A percentile compares a stretch with the other conserved stretches of the same genome.
These are phyloP conservation scores for Thaumatotibia leucotreta DNA, from an alignment of 1,140 invertebrate species.

Conservation along the genomic window DNA sequence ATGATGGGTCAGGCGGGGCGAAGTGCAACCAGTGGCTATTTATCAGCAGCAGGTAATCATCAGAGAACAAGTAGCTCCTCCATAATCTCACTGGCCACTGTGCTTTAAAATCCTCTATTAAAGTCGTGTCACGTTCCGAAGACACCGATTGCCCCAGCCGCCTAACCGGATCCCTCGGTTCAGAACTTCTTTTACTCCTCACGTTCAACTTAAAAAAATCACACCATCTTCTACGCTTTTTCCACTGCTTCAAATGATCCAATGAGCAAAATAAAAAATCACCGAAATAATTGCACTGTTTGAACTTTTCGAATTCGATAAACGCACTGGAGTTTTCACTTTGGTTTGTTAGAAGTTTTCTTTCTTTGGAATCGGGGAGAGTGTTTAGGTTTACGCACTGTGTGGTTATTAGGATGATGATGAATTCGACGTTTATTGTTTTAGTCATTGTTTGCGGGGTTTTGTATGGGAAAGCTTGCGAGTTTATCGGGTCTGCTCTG, in stretches of 20 bases:
- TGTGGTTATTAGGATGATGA: constrained; percentile 38
- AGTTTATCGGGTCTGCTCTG: neutral
- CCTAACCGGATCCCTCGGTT: neutral
- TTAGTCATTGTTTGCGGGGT: constrained; percentile 32
- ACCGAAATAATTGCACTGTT: constrained; percentile 32
- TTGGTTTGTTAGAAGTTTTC: constrained; percentile 12
- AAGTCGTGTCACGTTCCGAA: neutral
- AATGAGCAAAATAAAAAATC: constrained; percentile 31
- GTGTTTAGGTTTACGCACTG: constrained; percentile 37
- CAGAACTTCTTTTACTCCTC: constrained; percentile 16
- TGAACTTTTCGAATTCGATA: constrained; percentile 21
- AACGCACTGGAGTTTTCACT: constrained; percentile 24
- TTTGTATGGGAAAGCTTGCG: constrained; percentile 9
- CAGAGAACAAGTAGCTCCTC: constrained; percentile 71
- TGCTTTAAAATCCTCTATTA: constrained; percentile 44
- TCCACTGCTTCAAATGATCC: constrained; percentile 57
- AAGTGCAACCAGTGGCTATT: constrained; percentile 82
- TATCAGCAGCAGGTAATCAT: constrained; percentile 77
- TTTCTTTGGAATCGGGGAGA: constrained; percentile 17
- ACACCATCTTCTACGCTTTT: constrained; percentile 47
- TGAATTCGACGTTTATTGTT: constrained; percentile 34
- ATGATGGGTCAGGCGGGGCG: constrained; percentile 72
- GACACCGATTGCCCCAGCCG: neutral
- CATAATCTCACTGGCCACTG: constrained; percentile 74
- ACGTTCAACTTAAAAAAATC: constrained; percentile 13